Evolutionary conservation across 2,113 vertebrate species (phyloP).

Genomic region (Chaetorhynchus papuensis): DNA sequence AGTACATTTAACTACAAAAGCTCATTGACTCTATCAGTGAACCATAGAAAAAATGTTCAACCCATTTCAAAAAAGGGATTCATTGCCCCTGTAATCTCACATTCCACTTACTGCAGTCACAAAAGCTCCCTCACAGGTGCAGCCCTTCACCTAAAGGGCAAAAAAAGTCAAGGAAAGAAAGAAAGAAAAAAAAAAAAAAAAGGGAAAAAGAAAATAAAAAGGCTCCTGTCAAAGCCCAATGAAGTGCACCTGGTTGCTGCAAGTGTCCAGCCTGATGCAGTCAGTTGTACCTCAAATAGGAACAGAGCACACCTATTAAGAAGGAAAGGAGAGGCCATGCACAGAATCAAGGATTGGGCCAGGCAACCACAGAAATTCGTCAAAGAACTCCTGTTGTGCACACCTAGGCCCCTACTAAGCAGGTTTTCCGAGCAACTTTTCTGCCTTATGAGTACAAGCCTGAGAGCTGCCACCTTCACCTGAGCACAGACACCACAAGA

Average conservation of each 20-base stretch:
- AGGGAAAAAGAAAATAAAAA: background rate
- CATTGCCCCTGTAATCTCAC: background rate
- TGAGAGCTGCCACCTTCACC: background rate
- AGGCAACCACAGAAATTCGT: background rate
- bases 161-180: background rate
- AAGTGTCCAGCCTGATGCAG: background rate
- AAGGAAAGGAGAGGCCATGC: background rate
- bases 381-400: background rate
- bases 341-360: background rate
- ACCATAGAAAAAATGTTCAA: background rate
- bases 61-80: background rate
- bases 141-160: background rate
- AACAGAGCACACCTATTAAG: background rate
- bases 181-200: background rate
- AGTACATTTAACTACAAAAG: constrained; percentile 3
- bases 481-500: background rate
- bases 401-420: background rate
- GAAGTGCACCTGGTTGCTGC: background rate
- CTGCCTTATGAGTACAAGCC: background rate
- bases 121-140: background rate
- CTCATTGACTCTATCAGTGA: constrained; percentile 9
- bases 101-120: background rate
- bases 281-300: background rate
- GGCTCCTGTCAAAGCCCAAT: background rate
- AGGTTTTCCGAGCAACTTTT: background rate